phyloP scores from a whole-genome alignment of 1,140 invertebrate species.

The Heterodera schachtii region DNA sequence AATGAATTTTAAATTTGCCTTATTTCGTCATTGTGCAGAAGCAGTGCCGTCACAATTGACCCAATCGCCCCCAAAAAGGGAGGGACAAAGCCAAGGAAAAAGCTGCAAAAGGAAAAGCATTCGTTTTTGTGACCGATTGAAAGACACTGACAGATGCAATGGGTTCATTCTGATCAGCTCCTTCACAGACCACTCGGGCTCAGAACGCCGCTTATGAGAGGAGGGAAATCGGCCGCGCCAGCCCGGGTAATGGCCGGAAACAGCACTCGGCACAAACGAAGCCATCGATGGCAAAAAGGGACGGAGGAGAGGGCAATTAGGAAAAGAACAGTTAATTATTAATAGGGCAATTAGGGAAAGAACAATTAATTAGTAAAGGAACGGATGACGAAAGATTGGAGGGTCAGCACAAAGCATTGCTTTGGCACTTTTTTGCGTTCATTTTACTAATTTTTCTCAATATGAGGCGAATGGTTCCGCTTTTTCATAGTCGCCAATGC shows the following conservation, averaged over 20 bases:
- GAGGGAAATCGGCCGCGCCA: conserved; percentile 14
- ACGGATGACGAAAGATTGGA: no score
- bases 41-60: conserved; percentile 61
- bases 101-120: conserved; percentile 30
- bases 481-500: no score
- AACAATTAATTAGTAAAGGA: not conserved
- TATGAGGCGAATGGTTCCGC: no score
- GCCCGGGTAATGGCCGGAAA: conserved; percentile 7
- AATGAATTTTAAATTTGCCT: conserved; percentile 39
- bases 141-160: conserved; percentile 40
- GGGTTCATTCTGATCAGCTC: conserved; percentile 52
- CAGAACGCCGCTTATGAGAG: conserved; percentile 6
- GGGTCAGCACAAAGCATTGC: no score
- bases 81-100: conserved; percentile 62
- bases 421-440: no score
- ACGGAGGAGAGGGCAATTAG: not conserved
- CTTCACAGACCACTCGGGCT: conserved; percentile 31
- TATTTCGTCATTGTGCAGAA: conserved; percentile 65
- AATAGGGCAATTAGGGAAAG: not conserved
- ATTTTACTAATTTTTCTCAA: no score
- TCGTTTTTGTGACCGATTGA: no score
- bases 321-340: no score
- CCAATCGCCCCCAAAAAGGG: conserved; percentile 61
- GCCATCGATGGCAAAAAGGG: not conserved
- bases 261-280: no score